These are phyloP conservation scores for Scyliorhinus canicula DNA, from an alignment of 2,797 vertebrate genomes.

Conservation along the genomic window DNA sequence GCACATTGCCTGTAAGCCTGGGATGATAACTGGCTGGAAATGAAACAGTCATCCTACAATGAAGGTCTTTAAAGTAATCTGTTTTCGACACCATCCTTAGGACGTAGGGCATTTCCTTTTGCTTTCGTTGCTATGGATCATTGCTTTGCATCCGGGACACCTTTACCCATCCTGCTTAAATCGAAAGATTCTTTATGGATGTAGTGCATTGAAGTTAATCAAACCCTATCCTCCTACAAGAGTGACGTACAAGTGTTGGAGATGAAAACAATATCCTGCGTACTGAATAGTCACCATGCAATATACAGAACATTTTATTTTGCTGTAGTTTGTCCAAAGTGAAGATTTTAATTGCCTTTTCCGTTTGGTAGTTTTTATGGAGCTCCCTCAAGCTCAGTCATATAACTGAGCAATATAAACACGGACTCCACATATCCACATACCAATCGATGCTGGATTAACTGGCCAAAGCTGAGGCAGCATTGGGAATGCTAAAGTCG, in stretches of 20 bases:
- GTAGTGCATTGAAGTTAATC: not conserved
- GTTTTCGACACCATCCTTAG: slow-evolving; percentile 15
- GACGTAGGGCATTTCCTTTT: not conserved
- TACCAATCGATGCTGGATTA: not conserved
- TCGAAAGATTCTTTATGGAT: not conserved
- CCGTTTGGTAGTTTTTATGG: not conserved
- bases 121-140: not conserved
- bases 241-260: not conserved
- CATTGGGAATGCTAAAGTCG: not conserved
- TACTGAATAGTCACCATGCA: not conserved
- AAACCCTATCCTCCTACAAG: not conserved
- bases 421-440: not conserved
- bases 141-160: not conserved
- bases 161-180: not conserved
- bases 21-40: not conserved
- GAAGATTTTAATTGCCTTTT: not conserved
- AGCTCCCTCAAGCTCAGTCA: not conserved
- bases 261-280: not conserved
- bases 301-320: not conserved
- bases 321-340: not conserved
- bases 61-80: not conserved
- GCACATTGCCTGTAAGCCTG: not conserved
- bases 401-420: not conserved
- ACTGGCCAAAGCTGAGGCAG: not conserved
- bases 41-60: not conserved